Conservation (phyloP, 2,888 invertebrate genomes). For the Apodemia duryi region DNA sequence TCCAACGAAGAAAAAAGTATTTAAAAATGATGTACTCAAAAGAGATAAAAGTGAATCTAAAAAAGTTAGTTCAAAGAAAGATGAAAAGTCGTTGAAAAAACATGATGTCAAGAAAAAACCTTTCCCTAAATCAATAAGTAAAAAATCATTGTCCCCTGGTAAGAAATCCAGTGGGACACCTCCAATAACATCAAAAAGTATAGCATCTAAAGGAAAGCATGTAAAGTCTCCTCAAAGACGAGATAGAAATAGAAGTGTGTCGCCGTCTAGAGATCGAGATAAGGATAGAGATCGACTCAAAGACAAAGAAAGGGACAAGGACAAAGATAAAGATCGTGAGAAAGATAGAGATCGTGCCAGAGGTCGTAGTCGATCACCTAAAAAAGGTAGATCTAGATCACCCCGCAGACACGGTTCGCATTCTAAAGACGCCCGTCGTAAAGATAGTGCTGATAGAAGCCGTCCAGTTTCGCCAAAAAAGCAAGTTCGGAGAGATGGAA, state of each 20-base stretch:
- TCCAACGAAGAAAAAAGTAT: conserved; percentile 74
- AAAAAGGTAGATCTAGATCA: conserved; percentile 67
- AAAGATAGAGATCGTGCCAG: conserved; percentile 74
- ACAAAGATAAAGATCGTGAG: conserved; percentile 58
- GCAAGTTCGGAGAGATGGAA: conserved; percentile 59
- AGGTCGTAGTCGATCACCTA: conserved; percentile 69
- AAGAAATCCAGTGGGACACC: conserved; percentile 75
- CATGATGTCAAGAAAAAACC: conserved; percentile 61
- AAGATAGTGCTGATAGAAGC: conserved; percentile 71
- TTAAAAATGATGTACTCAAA: conserved; percentile 60
- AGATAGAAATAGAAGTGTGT: conserved; percentile 64
- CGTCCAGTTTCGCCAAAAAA: conserved; percentile 74
- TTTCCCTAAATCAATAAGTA: conserved; percentile 56
- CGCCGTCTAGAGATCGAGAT: conserved; percentile 62
- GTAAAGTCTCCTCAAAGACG: conserved; percentile 68
- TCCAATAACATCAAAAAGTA: conserved; percentile 65
- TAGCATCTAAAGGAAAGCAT: conserved; percentile 65
- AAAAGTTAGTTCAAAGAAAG: conserved; percentile 63
- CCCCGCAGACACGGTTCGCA: conserved; percentile 55
- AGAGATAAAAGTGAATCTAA: conserved; percentile 67
- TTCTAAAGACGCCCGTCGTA: conserved; percentile 66
- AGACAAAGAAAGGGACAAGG: conserved; percentile 60
- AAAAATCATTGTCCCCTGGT: conserved; percentile 71
- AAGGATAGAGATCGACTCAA: conserved; percentile 73
- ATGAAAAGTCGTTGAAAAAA: conserved; percentile 63